phyloP scores from a whole-genome alignment of 2,797 vertebrate species.

The Rhinatrema bivittatum region DNA sequence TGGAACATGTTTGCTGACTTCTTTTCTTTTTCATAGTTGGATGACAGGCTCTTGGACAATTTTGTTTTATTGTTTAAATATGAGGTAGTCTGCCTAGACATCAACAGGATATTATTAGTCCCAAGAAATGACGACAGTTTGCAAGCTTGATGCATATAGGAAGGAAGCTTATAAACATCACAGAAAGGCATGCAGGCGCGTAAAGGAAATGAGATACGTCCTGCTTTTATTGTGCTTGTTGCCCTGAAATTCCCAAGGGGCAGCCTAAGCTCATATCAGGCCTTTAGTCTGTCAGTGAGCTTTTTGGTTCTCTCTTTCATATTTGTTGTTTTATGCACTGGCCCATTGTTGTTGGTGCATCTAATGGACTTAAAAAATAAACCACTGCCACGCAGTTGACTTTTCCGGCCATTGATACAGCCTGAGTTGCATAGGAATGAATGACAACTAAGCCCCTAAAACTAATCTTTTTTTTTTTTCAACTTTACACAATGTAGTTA shows the following conservation, averaged over 20 bases:
- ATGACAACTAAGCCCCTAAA: conserved; percentile 4
- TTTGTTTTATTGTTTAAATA: too few relatives aligned
- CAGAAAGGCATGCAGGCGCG: conserved; percentile 36
- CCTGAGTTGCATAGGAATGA: conserved; percentile 14
- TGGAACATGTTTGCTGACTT: too few relatives aligned
- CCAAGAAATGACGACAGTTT: conserved; percentile 53
- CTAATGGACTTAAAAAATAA: conserved; percentile 45
- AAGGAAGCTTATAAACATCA: conserved; percentile 61
- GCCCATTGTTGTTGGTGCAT: conserved; percentile 40
- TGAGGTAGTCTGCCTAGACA: conserved; percentile 27
- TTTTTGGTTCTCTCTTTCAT: conserved; percentile 46
- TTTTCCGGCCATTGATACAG: conserved; percentile 15
- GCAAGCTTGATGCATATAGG: conserved; percentile 48
- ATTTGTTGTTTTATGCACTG: conserved; percentile 33
- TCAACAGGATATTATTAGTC: conserved; percentile 62
- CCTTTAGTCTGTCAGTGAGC: conserved; percentile 46
- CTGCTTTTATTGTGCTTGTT: conserved; percentile 61
- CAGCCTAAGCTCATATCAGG: conserved; percentile 34
- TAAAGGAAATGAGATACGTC: conserved; percentile 67
- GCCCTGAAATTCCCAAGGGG: conserved; percentile 45
- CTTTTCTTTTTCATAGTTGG: too few relatives aligned
- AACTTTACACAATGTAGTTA: not conserved
- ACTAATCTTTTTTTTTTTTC: rapidly evolving
- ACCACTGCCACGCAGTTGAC: conserved; percentile 13
- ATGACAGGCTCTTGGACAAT: too few relatives aligned